A percentile compares a stretch with the other conserved stretches of the same genome.
These are phyloP conservation scores for Eulemur rufifrons DNA, from an alignment of 2,113 vertebrate genomes.

Conservation along the genomic window DNA sequence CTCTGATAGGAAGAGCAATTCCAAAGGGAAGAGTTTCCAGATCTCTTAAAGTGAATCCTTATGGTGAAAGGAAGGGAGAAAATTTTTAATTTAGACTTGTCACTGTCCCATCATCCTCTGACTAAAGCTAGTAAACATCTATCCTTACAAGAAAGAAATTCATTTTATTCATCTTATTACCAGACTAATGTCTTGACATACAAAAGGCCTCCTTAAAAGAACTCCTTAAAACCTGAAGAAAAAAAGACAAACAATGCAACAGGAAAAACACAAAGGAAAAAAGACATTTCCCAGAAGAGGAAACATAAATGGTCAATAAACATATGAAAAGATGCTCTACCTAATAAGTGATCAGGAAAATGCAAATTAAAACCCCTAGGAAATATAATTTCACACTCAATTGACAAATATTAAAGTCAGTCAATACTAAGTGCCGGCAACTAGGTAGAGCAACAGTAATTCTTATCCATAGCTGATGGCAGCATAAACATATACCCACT, in stretches of 20 bases:
- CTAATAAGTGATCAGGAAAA: background rate
- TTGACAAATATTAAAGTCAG: background rate
- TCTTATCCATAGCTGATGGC: background rate
- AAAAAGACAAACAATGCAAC: background rate
- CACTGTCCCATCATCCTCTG: background rate
- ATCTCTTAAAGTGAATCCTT: constrained; percentile 96
- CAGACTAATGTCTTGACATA: background rate
- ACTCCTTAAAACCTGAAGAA: background rate
- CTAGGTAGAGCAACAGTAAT: background rate
- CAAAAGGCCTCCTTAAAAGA: background rate
- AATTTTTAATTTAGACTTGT: background rate
- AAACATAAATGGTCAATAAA: background rate
- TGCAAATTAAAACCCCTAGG: background rate
- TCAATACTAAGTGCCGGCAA: background rate
- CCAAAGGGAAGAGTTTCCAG: constrained; percentile 97
- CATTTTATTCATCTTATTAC: background rate
- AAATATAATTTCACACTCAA: background rate
- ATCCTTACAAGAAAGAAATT: background rate
- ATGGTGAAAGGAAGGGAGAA: background rate
- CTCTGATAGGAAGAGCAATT: constrained; percentile 95
- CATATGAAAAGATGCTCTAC: background rate
- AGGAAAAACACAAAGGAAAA: background rate
- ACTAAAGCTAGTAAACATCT: background rate
- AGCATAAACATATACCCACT: background rate
- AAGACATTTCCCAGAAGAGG: background rate